phyloP scores from a whole-genome alignment of 2,797 vertebrate genomes.

The Atherinosoma microstoma region DNA sequence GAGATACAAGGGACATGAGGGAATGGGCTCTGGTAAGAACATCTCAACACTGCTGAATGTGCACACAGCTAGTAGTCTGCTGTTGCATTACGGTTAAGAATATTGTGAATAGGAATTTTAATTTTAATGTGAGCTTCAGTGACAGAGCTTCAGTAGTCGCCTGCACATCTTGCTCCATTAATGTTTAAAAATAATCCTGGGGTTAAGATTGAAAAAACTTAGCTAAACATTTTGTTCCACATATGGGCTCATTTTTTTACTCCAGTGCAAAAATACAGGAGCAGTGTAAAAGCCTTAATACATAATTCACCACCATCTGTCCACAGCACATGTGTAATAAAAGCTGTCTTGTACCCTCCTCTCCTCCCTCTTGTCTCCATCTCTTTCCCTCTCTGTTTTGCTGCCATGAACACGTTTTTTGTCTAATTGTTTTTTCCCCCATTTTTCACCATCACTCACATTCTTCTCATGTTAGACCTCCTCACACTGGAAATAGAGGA shows the following conservation, averaged over 20 bases:
- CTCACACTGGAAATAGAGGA: too few relatives aligned
- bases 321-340: slow-evolving; percentile 76
- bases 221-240: slow-evolving; percentile 69
- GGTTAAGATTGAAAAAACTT: slow-evolving; percentile 62
- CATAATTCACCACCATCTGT: slow-evolving; percentile 82
- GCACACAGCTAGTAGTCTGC: neutral
- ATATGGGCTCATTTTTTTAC: slow-evolving; percentile 63
- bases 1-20: neutral
- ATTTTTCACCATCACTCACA: slow-evolving; percentile 6
- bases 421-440: slow-evolving; percentile 6
- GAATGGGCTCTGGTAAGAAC: neutral
- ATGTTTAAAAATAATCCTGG: slow-evolving; percentile 32
- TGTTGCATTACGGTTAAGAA: neutral
- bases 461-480: slow-evolving; percentile 21
- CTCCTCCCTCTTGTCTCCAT: slow-evolving; percentile 50
- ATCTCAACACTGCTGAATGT: neutral
- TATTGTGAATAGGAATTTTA: neutral
- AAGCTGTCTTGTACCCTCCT: slow-evolving; percentile 69
- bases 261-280: slow-evolving; percentile 62
- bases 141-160: neutral
- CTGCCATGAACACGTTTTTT: neutral
- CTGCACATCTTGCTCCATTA: slow-evolving; percentile 25
- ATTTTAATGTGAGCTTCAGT: neutral
- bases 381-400: slow-evolving; percentile 13
- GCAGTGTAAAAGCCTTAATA: slow-evolving; percentile 72